Evolutionary conservation across 37 sponge, comb jelly and placozoan species (phyloP).

Genomic region (Petrosia ficiformis): DNA sequence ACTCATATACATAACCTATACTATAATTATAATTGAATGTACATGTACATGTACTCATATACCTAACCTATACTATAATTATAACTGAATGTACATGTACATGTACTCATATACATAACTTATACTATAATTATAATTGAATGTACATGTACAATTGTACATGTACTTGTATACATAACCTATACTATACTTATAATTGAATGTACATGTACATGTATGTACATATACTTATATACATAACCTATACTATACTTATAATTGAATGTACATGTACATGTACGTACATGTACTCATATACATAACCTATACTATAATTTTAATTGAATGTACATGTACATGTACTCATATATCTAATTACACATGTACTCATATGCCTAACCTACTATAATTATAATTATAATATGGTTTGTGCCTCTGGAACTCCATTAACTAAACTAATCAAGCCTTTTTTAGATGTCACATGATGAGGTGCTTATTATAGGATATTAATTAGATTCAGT

Average conservation of each 20-base stretch:
- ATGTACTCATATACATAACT: no score
- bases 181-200: not conserved
- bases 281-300: not conserved
- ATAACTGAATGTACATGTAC: no score
- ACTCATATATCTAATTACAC: no score
- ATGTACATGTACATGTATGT: constrained; percentile 9
- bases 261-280: constrained; percentile 7
- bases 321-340: constrained; percentile 8
- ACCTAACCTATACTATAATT: no score
- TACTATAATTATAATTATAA: not conserved
- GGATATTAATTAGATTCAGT: no score
- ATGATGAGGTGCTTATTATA: no score
- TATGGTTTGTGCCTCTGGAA: no score
- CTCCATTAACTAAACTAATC: no score
- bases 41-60: no score
- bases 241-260: not conserved
- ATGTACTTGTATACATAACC: not conserved
- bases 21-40: no score
- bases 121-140: no score
- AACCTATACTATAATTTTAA: not conserved
- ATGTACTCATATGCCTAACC: not conserved
- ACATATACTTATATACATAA: not conserved
- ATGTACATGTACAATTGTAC: not conserved
- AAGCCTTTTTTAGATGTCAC: no score
- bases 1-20: not conserved